Base-by-base conservation (phyloP, 2,797 vertebrate genomes). In the Ataeniobius toweri region DNA sequence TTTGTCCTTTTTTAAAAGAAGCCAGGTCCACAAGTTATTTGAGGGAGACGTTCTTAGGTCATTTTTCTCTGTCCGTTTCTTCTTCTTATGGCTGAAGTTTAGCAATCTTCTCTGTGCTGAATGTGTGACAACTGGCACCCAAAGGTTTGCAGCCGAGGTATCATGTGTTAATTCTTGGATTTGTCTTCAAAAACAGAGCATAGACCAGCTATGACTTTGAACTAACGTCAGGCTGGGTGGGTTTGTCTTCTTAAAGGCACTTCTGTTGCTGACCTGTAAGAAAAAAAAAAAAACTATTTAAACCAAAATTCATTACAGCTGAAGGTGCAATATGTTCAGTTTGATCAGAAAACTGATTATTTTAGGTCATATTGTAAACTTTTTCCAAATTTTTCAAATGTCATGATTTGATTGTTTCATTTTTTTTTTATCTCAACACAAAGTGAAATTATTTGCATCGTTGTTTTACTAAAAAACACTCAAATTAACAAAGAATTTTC, bases 111-210 rank as follows among this genome's bases (percentile, higher is more conserved):
- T 84, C 85, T 82, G 87, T 80, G 85, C 79, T 90, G 80, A 85
- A 85, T 89, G 89, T 88, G 90, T 87, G 89, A 94, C 93, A 92
- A 91, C 76, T 84, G 85, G 85, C 87, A 90, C 91, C 89, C 91
- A 94, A 95, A 89, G 81, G 82, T 89, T 94, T 92, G 92, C 74
- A 85, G 87, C 41, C 89, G 94, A 96, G 93, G 93, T 95, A 93
- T 93, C 94, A 91, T 90, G 22, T 44, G 83, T 90, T 90, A 91
- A 86, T 85, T 73, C 61, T 86, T 80, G 85, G 89, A 87, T 89
- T 89, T 92, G 89, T 89, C 70, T 70, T 84, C 76, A 80, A 89
- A 93, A 90, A 48, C 2, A 89, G 86, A 91, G 90, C 90, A 22
- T 0, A 81, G 83, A 79, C 83, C 80, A 82, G 86, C 83, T 83